Conservation (phyloP, 1,140 invertebrate genomes). For the Marisa cornuarietis region DNA sequence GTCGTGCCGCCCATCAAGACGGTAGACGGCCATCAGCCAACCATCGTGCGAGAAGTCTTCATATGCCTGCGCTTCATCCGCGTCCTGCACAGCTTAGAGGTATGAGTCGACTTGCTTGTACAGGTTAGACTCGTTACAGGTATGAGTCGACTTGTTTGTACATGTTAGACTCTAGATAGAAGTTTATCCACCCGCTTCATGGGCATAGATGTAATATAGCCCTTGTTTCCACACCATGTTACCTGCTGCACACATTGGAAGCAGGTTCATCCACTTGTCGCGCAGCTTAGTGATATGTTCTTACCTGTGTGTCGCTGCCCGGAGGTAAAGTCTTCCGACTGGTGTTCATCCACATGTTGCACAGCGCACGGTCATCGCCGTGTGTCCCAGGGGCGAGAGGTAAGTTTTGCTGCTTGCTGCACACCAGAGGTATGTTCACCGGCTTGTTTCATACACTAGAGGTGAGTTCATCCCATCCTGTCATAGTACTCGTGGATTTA, state of each 20-base stretch:
- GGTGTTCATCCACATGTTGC: not conserved
- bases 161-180: too few relatives aligned
- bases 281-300: too few relatives aligned
- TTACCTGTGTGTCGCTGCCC: not conserved
- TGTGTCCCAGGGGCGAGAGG: not conserved
- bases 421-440: too few relatives aligned
- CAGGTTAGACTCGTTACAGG: too few relatives aligned
- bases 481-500: too few relatives aligned
- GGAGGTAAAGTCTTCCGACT: not conserved
- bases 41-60: slow-evolving; percentile 35
- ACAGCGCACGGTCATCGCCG: not conserved
- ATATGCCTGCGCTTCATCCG: slow-evolving; percentile 45
- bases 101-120: slow-evolving; percentile 13
- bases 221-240: too few relatives aligned
- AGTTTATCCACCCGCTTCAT: not conserved
- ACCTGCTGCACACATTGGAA: too few relatives aligned
- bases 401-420: not conserved
- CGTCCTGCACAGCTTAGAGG: slow-evolving; percentile 46
- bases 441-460: too few relatives aligned
- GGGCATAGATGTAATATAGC: too few relatives aligned
- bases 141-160: slow-evolving; percentile 16
- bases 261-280: too few relatives aligned
- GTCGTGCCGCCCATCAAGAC: slow-evolving; percentile 20
- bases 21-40: not conserved
- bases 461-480: too few relatives aligned